Evolutionary conservation across 2,113 vertebrate species (phyloP).

Genomic region (Neolamprologus ventralis): DNA sequence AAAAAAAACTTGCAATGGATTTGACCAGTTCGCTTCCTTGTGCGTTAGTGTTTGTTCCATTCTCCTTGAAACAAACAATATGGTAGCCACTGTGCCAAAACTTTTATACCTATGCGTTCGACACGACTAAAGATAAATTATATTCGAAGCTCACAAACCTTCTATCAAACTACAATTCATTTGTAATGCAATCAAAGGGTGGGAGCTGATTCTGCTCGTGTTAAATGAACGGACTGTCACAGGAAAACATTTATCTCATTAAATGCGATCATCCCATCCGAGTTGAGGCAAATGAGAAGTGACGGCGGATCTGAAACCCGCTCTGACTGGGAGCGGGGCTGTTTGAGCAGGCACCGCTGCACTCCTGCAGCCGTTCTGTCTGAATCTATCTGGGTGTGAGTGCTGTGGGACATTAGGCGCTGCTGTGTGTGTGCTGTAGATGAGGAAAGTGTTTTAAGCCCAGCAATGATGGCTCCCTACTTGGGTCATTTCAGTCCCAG

Average conservation of each 20-base stretch:
- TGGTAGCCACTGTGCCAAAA: not conserved
- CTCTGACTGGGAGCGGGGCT: not conserved
- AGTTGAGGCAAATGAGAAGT: conserved; percentile 5
- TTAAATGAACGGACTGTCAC: conserved; percentile 4
- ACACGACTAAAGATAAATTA: not conserved
- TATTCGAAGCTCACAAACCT: not conserved
- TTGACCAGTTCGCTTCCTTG: not conserved
- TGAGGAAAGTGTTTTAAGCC: conserved; percentile 3
- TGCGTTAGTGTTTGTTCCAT: fast-evolving
- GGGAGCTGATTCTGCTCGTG: not conserved
- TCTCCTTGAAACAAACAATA: not conserved
- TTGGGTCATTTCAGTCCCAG: conserved; percentile 27
- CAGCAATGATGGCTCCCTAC: conserved; percentile 15
- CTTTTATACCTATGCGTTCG: not conserved
- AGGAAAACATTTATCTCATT: conserved; percentile 37
- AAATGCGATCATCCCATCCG: conserved; percentile 17
- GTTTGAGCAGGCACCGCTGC: conserved; percentile 11
- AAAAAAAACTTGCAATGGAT: not conserved
- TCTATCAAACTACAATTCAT: not conserved
- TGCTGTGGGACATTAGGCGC: conserved; percentile 2
- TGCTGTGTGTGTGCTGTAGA: not conserved
- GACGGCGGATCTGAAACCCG: conserved; percentile 19
- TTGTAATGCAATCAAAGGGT: conserved; percentile 10
- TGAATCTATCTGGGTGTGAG: conserved; percentile 10
- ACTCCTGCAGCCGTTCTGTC: conserved; percentile 10